Conservation (phyloP, 2,113 vertebrate species). For the Stigmatopora nigra region DNA sequence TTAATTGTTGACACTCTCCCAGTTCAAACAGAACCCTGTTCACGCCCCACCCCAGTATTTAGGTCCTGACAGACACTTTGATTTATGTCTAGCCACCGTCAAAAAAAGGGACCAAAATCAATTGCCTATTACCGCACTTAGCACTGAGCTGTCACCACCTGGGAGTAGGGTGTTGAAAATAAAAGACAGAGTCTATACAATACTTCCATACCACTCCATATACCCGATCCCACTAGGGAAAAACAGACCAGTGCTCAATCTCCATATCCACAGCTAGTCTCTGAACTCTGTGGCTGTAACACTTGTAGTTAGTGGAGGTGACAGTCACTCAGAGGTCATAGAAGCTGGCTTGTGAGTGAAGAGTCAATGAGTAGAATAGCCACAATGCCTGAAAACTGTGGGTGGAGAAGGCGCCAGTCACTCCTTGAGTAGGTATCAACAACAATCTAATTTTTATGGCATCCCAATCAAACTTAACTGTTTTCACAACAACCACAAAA, state of each 20-base stretch:
- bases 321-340: slow-evolving; percentile 41
- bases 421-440: slow-evolving; percentile 10
- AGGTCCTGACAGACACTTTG: slow-evolving; percentile 83
- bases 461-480: background rate
- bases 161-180: slow-evolving; percentile 82
- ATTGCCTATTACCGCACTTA: slow-evolving; percentile 97
- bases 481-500: too few relatives aligned
- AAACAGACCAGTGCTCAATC: slow-evolving; percentile 59
- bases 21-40: slow-evolving; percentile 78
- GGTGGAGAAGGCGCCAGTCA: slow-evolving; percentile 20
- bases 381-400: slow-evolving; percentile 33
- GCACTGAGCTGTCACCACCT: slow-evolving; percentile 87
- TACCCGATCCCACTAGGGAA: slow-evolving; percentile 47
- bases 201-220: slow-evolving; percentile 61
- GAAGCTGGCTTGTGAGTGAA: slow-evolving; percentile 35
- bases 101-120: slow-evolving; percentile 95
- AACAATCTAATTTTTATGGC: slow-evolving; percentile 20
- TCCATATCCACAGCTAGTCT: slow-evolving; percentile 55
- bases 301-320: slow-evolving; percentile 33
- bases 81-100: slow-evolving; percentile 93
- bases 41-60: slow-evolving; percentile 33
- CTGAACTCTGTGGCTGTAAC: slow-evolving; percentile 37
- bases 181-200: slow-evolving; percentile 76
- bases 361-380: slow-evolving; percentile 38
- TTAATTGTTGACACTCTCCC: slow-evolving; percentile 88